These are phyloP conservation scores for Chaetophractus vellerosus DNA, from an alignment of 2,797 vertebrate genomes.

Conservation along the genomic window DNA sequence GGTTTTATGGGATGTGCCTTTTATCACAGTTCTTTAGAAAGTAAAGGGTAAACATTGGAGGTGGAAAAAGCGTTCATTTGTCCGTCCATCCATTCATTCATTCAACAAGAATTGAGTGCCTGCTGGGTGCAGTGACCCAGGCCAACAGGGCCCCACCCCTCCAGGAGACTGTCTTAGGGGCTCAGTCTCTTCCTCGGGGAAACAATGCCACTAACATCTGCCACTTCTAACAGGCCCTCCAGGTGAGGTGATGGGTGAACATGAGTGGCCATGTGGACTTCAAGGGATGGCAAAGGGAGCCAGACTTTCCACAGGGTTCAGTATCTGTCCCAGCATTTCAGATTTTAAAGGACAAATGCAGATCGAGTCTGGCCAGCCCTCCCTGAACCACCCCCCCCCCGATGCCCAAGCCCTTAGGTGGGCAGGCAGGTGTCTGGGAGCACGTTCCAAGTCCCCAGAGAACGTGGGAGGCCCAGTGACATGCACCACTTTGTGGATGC, in stretches of 20 bases:
- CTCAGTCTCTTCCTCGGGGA: not conserved
- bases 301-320: not conserved
- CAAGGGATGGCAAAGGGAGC: not conserved
- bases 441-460: not conserved
- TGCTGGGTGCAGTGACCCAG: not conserved
- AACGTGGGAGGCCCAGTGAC: not conserved
- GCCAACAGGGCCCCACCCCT: not conserved
- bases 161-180: fast-evolving
- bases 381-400: not conserved
- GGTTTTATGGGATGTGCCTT: not conserved
- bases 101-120: not conserved
- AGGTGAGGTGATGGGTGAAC: not conserved
- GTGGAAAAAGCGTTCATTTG: not conserved
- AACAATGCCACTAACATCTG: not conserved
- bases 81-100: too few species aligned
- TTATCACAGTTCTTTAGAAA: not conserved
- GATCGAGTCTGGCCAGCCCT: not conserved
- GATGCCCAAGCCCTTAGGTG: not conserved
- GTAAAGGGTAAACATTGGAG: not conserved
- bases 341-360: not conserved
- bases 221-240: not conserved
- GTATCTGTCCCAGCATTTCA: not conserved
- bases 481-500: not conserved
- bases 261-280: fast-evolving
- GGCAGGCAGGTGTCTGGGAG: not conserved